Percentiles rank a stretch among this genome's conserved stretches.
These are phyloP conservation scores for Xenopus borealis DNA, from an alignment of 2,113 vertebrate genomes.

Conservation along the genomic window DNA sequence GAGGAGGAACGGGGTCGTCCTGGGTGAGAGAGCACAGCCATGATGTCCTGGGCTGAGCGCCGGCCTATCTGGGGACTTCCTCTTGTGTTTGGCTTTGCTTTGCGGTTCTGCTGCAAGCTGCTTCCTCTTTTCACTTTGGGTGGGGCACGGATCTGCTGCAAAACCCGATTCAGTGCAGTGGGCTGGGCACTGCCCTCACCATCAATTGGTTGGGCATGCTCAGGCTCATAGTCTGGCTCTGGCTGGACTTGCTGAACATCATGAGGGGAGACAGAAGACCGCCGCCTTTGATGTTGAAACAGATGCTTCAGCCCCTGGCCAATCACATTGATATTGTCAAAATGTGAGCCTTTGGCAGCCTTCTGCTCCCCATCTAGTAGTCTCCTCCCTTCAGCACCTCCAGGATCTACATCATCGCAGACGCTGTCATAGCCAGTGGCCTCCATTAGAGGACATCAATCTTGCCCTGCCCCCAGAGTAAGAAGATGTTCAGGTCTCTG, in stretches of 20 bases:
- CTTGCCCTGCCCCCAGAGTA: slow-evolving; percentile 42
- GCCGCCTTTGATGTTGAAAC: slow-evolving; percentile 95
- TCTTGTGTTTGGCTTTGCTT: slow-evolving; percentile 73
- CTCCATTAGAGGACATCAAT: slow-evolving; percentile 72
- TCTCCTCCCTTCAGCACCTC: slow-evolving; percentile 82
- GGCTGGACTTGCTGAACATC: slow-evolving; percentile 76
- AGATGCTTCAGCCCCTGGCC: slow-evolving; percentile 96
- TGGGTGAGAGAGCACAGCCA: slow-evolving; percentile 57
- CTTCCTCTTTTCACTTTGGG: slow-evolving; percentile 87
- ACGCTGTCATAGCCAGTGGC: slow-evolving; percentile 73
- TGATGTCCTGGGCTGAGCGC: slow-evolving; percentile 76
- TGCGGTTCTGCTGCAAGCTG: slow-evolving; percentile 85
- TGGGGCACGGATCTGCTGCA: slow-evolving; percentile 77
- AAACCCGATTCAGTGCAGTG: slow-evolving; percentile 87
- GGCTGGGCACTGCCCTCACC: slow-evolving; percentile 81
- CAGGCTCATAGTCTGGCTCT: slow-evolving; percentile 67
- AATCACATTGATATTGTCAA: slow-evolving; percentile 97
- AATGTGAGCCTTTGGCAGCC: slow-evolving; percentile 93
- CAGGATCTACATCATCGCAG: slow-evolving; percentile 87
- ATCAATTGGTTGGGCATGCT: slow-evolving; percentile 65
- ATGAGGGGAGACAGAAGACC: slow-evolving; percentile 88
- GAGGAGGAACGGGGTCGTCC: slow-evolving; percentile 84
- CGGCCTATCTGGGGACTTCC: slow-evolving; percentile 83
- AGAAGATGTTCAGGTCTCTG: neutral
- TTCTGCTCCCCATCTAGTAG: slow-evolving; percentile 82